Evolutionary conservation across 2,113 vertebrate genomes (phyloP), one percentile per base, ranked within the genome.

Genomic region (Xenus cinereus): DNA sequence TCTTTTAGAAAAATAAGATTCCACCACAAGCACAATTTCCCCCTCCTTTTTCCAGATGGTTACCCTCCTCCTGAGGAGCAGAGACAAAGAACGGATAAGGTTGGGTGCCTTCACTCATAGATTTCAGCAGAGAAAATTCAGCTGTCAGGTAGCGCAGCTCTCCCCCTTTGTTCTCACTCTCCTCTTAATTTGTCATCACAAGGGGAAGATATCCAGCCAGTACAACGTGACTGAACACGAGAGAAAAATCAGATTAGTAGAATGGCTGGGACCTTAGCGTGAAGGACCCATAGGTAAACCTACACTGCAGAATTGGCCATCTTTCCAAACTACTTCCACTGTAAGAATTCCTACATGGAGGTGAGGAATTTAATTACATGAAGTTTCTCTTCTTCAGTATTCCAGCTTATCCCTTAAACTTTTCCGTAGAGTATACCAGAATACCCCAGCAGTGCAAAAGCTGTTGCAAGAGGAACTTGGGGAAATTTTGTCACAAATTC

Each of bases 41-140:
- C 24, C 27, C n/a, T 51, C 20, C 37, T 85, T 83, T 84, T 77
- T 94, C 60, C 64, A 81, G 46, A 51, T 84, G 64, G 56, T 83
- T 95, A 87, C 37, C 20, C 14, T 74, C 48, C 60, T 93, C 39
- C 76, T 63, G 79, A 92, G 60, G 19, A 84, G 28, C 22, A 66
- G 35, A 91, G 53, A 67, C 23, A 72, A 90, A 88, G 73, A 72
- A 84, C 24, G 24, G 64, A 45, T 26, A 93, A n/a, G 76, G 76
- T 30, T 93, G 93, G 30, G 20, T 78, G 67, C 79, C 43, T 90
- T 86, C 84, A 86, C 64, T 89, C 68, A 77, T 3, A 90, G 90
- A 80, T 92, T 80, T 90, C 75, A 88, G n/a, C 26, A 56, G 46
- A 83, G 90, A 94, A 95, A 94, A 88, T 90, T 74, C 79, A 72